Evolutionary conservation across 2,797 vertebrate genomes (phyloP), one percentile per base, ranked within the genome.

Genomic region (Knipowitschia caucasica): DNA sequence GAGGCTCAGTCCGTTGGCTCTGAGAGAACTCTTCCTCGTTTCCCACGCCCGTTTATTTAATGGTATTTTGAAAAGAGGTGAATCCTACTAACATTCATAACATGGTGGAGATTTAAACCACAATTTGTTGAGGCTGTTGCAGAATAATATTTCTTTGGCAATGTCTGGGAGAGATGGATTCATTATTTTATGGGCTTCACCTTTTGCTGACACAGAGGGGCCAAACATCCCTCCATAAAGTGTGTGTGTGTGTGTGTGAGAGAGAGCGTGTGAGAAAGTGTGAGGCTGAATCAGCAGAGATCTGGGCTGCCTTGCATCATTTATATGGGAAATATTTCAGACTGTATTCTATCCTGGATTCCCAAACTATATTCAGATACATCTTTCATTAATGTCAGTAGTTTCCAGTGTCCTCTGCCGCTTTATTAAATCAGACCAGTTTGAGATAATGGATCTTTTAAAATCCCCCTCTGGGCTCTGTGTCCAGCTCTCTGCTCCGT

Each of bases 371-470:
- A 44, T 44, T 4, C 6, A 10, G n/a, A 9, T 40, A 11, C 21
- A 38, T 43, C n/a, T 43, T 43, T 43, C 40, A 25, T 43, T 43
- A 43, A 43, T 43, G 40, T n/a, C 40, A n/a, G 40, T 21, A 24
- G 23, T 43, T 43, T 25, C 39, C 40, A 25, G 40, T 43, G 12
- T 24, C 23, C 21, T 24, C 23, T 23, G 11, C 39, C 6, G 23
- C 83, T 87, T 25, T 43, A 43, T 43, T 43, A 84, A 88, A 83
- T 86, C 78, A 78, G 81, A 54, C 62, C 64, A 72, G 72, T 85
- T 83, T 83, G 69, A 85, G 79, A 83, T 87, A 88, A 89, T 87
- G 77, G 83, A 85, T 86, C 77, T 73, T 87, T 46, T 86, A 81
- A 84, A 84, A 87, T 85, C 84, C 85, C 73, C 81, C 80, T 67